phyloP scores from a whole-genome alignment of 2,113 vertebrate species.

The Agapornis roseicollis region DNA sequence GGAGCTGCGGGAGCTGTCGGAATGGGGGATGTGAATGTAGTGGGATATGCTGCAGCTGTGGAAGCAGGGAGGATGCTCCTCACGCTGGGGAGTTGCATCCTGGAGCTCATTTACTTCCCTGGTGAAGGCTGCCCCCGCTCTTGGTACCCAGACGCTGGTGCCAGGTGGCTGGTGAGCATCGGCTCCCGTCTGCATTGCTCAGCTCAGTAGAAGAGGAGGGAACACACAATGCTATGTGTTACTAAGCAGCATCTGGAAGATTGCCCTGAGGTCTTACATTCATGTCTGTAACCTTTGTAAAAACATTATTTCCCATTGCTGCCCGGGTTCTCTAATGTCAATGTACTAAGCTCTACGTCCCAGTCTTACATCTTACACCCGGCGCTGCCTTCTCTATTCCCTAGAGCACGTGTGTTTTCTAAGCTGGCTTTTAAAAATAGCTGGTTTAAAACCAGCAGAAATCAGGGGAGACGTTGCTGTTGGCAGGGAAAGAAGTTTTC shows the following conservation, averaged over 20 bases:
- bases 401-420: slow-evolving; percentile 47
- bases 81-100: rapidly evolving
- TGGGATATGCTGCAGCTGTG: neutral
- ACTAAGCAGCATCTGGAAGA: neutral
- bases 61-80: neutral
- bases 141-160: rapidly evolving
- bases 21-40: rapidly evolving
- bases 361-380: slow-evolving; percentile 12
- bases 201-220: neutral
- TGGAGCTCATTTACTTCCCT: neutral
- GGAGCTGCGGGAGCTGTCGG: neutral
- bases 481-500: neutral
- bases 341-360: slow-evolving; percentile 24
- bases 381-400: neutral
- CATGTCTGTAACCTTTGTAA: slow-evolving; percentile 59
- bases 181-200: rapidly evolving
- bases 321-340: slow-evolving; percentile 46
- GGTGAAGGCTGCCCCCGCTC: rapidly evolving
- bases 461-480: slow-evolving; percentile 27
- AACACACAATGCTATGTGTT: rapidly evolving
- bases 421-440: slow-evolving; percentile 45
- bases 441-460: slow-evolving; percentile 14
- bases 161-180: neutral
- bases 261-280: slow-evolving; percentile 36
- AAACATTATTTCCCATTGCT: slow-evolving; percentile 61